Conservation (phyloP, 1,140 invertebrate species). For the Panagrolaimus sp. region DNA sequence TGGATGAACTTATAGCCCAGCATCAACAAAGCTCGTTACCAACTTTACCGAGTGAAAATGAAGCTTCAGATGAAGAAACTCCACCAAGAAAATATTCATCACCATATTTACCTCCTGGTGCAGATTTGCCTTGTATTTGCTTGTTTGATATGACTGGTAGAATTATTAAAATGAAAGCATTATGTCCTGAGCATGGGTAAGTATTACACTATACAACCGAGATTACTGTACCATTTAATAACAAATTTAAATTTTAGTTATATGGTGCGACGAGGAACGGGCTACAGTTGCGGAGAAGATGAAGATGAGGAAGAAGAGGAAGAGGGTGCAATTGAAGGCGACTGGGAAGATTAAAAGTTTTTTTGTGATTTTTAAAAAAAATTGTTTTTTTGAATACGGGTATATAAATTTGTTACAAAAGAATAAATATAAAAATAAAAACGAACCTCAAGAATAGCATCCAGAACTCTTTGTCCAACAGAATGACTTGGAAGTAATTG, state of each 20-base stretch:
- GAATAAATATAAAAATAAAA: slow-evolving; percentile 21
- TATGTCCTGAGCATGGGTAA: slow-evolving; percentile 58
- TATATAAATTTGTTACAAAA: not conserved
- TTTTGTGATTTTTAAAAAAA: slow-evolving; percentile 14
- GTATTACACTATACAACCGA: slow-evolving; percentile 20
- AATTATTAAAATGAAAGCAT: slow-evolving; percentile 54
- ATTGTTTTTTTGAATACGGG: slow-evolving; percentile 11
- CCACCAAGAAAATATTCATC: slow-evolving; percentile 26
- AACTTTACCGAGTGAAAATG: not conserved
- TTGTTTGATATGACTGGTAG: slow-evolving; percentile 47
- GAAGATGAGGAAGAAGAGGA: slow-evolving; percentile 23
- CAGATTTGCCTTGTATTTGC: slow-evolving; percentile 56
- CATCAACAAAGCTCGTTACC: slow-evolving; percentile 6
- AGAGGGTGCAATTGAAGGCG: not conserved
- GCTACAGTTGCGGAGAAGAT: slow-evolving; percentile 28
- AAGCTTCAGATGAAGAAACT: not conserved
- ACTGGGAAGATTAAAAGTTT: slow-evolving; percentile 9
- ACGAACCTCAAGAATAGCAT: slow-evolving; percentile 43
- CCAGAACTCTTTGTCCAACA: slow-evolving; percentile 64
- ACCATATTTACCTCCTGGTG: slow-evolving; percentile 52
- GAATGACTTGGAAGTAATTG: slow-evolving; percentile 81
- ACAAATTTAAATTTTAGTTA: slow-evolving; percentile 31
- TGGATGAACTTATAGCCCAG: slow-evolving; percentile 26
- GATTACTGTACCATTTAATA: not conserved
- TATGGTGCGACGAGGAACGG: slow-evolving; percentile 43